Conservation (phyloP, 2,888 invertebrate genomes). For the Odontothrips loti region DNA sequence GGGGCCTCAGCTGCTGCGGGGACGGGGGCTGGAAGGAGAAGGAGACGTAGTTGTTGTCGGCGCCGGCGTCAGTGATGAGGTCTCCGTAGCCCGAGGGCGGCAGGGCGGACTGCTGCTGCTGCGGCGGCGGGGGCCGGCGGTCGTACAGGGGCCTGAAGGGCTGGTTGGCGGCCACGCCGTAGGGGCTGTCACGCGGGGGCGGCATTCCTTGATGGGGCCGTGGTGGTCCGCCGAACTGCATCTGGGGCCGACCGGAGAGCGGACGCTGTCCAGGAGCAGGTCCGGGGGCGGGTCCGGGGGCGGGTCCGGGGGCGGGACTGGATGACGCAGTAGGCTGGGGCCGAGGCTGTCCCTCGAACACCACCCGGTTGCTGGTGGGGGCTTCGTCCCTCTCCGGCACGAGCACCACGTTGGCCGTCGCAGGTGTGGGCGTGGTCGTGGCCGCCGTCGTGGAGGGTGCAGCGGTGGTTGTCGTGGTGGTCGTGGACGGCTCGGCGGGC, state of each 20-base stretch:
- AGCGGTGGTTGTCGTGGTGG: constrained; percentile 9
- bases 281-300: not conserved
- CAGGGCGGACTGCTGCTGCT: not conserved
- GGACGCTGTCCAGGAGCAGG: not conserved
- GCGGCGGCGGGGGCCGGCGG: not conserved
- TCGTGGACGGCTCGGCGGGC: constrained; percentile 29
- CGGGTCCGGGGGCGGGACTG: too few relatives aligned
- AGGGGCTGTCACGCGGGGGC: not conserved
- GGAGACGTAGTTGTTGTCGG: constrained; percentile 20
- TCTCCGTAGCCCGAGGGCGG: constrained; percentile 13
- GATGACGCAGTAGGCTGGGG: not conserved
- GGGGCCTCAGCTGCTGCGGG: not conserved
- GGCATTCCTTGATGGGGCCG: not conserved
- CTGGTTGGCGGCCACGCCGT: constrained; percentile 14
- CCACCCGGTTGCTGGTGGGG: not conserved
- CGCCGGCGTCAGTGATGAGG: constrained; percentile 3
- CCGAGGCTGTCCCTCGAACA: not conserved
- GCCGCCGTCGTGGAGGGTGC: constrained; percentile 3
- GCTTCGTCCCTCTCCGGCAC: not conserved
- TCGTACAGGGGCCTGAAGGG: constrained; percentile 9
- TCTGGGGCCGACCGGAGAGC: not conserved
- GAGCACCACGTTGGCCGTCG: constrained; percentile 8
- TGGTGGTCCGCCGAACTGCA: not conserved
- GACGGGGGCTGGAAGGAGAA: constrained; percentile 19
- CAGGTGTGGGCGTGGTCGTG: not conserved